Conservation (phyloP, 2,797 vertebrate genomes). For the Sphenopsis melanotis region DNA sequence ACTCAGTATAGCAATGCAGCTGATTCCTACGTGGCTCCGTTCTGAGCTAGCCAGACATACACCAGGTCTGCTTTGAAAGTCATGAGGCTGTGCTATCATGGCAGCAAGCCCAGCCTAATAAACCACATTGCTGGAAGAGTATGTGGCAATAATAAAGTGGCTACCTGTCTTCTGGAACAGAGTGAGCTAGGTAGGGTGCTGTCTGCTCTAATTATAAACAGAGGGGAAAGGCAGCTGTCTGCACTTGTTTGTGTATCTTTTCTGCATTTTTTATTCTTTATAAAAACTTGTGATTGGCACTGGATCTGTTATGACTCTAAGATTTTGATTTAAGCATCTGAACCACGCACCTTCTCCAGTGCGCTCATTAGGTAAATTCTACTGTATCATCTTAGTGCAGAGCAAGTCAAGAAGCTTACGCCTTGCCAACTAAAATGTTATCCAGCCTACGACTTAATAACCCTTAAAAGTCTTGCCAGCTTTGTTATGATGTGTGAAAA, state of each 20-base stretch:
- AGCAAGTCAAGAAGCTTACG: not conserved
- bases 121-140: not conserved
- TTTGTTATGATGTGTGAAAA: constrained; percentile 52
- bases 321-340: not conserved
- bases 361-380: constrained; percentile 31
- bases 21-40: accelerated
- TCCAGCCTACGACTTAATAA: not conserved
- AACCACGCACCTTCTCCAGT: not conserved
- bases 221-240: not conserved
- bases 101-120: constrained; percentile 18
- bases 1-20: not conserved
- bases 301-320: not conserved
- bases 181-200: not conserved
- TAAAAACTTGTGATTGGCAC: not conserved
- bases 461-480: constrained; percentile 27
- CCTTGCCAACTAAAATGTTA: constrained; percentile 46
- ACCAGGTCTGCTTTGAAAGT: not conserved
- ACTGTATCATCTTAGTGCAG: not conserved
- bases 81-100: not conserved
- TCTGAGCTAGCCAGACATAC: not conserved
- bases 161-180: constrained; percentile 21
- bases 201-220: not conserved
- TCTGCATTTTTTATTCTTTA: not conserved
- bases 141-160: constrained; percentile 6
- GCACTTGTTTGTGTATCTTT: constrained; percentile 19